phyloP scores from a whole-genome alignment of 2,113 vertebrate species.

The Oreocharis arfaki region DNA sequence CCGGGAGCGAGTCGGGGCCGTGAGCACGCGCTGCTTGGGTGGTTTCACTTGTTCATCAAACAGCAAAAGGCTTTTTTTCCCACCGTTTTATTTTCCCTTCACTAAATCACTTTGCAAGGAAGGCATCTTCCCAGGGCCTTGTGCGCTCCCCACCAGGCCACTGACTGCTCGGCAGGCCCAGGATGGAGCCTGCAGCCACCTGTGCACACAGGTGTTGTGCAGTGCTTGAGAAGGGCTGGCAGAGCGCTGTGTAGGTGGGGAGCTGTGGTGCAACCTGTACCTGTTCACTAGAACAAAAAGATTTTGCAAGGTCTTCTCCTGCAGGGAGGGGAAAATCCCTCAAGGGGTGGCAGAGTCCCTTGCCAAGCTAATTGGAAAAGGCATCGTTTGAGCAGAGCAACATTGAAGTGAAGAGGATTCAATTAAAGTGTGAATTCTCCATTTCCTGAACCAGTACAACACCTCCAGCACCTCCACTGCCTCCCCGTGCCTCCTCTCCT shows the following conservation, averaged over 20 bases:
- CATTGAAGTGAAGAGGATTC: background rate
- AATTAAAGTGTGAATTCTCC: background rate
- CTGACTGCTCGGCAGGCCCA: background rate
- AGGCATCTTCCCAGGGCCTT: background rate
- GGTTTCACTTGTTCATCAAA: background rate
- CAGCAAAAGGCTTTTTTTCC: background rate
- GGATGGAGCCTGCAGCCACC: background rate
- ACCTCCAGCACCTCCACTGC: fast-evolving
- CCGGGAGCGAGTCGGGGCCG: background rate
- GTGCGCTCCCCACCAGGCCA: background rate
- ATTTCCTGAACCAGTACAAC: fast-evolving
- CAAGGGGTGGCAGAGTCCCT: background rate
- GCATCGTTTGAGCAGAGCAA: background rate
- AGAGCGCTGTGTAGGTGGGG: background rate
- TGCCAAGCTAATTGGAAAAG: background rate
- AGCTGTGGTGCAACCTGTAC: background rate
- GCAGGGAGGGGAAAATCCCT: background rate
- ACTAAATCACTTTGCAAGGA: background rate
- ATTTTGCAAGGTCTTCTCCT: background rate
- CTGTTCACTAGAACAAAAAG: background rate
- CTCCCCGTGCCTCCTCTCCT: background rate
- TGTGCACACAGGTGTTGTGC: background rate
- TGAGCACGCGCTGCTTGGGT: background rate
- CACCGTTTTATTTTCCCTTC: fast-evolving
- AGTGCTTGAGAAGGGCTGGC: background rate